Base-by-base conservation (phyloP, 1,140 invertebrate species). In the Drosophila subobscura region DNA sequence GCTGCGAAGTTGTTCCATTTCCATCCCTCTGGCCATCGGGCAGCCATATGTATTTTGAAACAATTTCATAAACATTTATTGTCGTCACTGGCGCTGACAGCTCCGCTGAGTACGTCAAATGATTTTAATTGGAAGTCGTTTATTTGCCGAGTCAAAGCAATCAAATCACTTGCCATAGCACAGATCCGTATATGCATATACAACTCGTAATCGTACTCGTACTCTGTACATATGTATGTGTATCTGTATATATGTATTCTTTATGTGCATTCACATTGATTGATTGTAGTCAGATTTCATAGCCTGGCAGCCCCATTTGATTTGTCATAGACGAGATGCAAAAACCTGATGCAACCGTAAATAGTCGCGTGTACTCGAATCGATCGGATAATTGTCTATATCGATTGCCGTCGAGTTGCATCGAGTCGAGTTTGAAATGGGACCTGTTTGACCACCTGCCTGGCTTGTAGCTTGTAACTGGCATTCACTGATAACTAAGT, bases 71-170 rank as follows among this genome's bases (percentile, higher is more conserved):
- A 88, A 61, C 67, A 74, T 77, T 77, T 63, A 74, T 83, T 66
- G 64, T 68, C 64, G 73, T 77, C 70, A 50, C 77, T 86, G 81
- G 42, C 45, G 67, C 25, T 88, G 83, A 88, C 83, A 88, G 83
- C 57, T 58, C 66, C 44, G 73, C 67, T 70, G 56, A 83, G 72
- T 76, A 56, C 67, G 67, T 88, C 84, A 88, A 88, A 88, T 88
- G 77, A 73, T 89, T 79, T 88, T 89, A 88, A 88, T 88, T 88
- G 83, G 67, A 88, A 79, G 79, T 88, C 83, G 79, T 86, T 86
- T 81, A 83, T 88, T 81, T 75, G 68, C 47, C 66, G 54, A 70
- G 65, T 66, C 65, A 54, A 60, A 86, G 83, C 83, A 88, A 88
- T 88, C 84, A 83, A 88, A 88, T 79, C 84, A 85, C 80, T 85